Conservation (phyloP, 2,113 vertebrate genomes). For the Melanostigma gelatinosum region DNA sequence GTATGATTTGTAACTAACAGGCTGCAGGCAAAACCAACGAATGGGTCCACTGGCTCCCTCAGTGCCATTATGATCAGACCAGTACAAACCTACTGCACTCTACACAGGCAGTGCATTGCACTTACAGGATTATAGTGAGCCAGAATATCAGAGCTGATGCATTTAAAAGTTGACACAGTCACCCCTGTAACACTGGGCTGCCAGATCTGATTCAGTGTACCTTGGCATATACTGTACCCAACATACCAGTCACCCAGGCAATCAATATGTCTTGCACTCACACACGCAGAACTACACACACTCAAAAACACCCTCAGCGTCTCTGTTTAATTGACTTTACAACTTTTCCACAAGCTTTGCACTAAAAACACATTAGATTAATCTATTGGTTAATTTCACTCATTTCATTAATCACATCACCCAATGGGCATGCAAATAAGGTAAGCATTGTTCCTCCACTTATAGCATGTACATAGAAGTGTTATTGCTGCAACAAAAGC, state of each 20-base stretch:
- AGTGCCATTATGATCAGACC: background rate
- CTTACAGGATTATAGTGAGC: slow-evolving; percentile 12
- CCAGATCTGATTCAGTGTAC: slow-evolving; percentile 35
- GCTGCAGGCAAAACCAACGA: background rate
- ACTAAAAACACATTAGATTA: slow-evolving; percentile 62
- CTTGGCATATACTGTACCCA: slow-evolving; percentile 26
- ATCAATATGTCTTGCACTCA: slow-evolving; percentile 30
- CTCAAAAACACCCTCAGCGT: slow-evolving; percentile 19
- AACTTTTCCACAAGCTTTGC: slow-evolving; percentile 69
- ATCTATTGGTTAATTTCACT: slow-evolving; percentile 60
- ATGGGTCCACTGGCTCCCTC: background rate
- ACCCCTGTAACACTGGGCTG: slow-evolving; percentile 38
- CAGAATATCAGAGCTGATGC: slow-evolving; percentile 32
- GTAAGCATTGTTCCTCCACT: slow-evolving; percentile 35
- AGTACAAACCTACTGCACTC: background rate
- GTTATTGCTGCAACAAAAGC: slow-evolving; percentile 31
- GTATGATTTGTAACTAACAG: background rate
- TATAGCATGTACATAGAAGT: slow-evolving; percentile 27
- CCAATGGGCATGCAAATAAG: slow-evolving; percentile 55
- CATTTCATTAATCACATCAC: slow-evolving; percentile 59
- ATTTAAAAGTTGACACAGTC: slow-evolving; percentile 27
- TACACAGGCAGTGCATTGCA: background rate
- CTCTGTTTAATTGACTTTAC: slow-evolving; percentile 58
- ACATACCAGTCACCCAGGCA: slow-evolving; percentile 17
- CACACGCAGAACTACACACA: slow-evolving; percentile 2